phyloP scores from a whole-genome alignment of 2,797 vertebrate species.

The Bryconaethiops microstoma region DNA sequence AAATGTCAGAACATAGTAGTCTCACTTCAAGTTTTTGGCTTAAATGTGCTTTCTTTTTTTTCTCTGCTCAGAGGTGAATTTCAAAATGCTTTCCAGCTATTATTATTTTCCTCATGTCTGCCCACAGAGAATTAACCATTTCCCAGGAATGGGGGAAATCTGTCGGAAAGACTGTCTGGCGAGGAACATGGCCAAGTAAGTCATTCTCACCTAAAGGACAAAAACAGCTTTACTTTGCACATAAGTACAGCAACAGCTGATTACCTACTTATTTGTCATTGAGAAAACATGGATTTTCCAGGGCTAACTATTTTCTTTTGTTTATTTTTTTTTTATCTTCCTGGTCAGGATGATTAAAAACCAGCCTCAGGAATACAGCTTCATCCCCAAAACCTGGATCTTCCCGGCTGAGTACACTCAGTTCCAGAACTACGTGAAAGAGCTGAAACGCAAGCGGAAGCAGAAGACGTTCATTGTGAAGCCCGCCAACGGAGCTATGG shows the following conservation, averaged over 20 bases:
- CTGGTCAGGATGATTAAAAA: constrained; percentile 92
- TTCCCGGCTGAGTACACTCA: constrained; percentile 97
- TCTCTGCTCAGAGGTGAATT: constrained; percentile 73
- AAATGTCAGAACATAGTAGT: constrained; percentile 84
- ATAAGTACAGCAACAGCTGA: constrained; percentile 18
- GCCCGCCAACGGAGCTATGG: constrained; percentile 98
- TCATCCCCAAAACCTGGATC: constrained; percentile 97
- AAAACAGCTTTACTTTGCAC: background rate
- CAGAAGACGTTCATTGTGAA: constrained; percentile 99
- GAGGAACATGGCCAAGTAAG: constrained; percentile 99
- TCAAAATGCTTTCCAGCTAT: constrained; percentile 76
- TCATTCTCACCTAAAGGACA: constrained; percentile 27
- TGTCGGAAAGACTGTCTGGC: constrained; percentile 99
- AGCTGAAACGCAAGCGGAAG: constrained; percentile 92
- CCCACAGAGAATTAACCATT: constrained; percentile 98
- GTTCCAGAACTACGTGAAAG: constrained; percentile 97
- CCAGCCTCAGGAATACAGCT: constrained; percentile 95
- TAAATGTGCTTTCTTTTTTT: constrained; percentile 76
- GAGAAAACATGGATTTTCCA: background rate
- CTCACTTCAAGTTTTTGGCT: constrained; percentile 79
- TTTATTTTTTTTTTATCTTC: constrained; percentile 9
- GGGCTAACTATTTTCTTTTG: constrained; percentile 1
- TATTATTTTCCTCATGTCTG: constrained; percentile 79
- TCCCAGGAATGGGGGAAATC: constrained; percentile 99
- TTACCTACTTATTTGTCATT: constrained; percentile 13